Base-by-base conservation (phyloP, 2,888 invertebrate genomes). In the Pseudococcus longispinus region DNA sequence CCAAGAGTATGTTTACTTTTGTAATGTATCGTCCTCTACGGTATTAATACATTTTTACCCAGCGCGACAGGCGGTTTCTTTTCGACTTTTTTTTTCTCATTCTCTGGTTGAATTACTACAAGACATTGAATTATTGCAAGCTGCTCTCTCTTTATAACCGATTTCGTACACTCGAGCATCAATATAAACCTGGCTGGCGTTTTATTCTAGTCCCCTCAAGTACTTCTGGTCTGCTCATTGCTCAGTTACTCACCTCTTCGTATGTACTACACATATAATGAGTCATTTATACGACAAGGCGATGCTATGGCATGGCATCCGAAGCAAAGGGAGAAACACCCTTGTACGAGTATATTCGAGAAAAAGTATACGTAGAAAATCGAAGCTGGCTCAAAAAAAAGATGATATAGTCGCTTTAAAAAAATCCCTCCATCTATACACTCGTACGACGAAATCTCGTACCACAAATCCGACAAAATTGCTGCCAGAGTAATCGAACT, bases 1-100 rank as follows among this genome's bases (percentile, higher is more conserved):
- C 9, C n/a, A 80, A 42, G 20, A 80, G 42, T 26, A 20, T 80
- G 42, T 80, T 80, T 80, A 80, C 77, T 80, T 80, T 80, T 42
- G 77, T 80, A 80, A 80, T 80, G 77, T 42, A 80, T 80, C 42
- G 77, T 42, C 77, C 77, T 80, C 77, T 20, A 20, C 77, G 77
- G 77, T 80, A 80, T 80, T 80, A 20, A 80, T 42, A 80, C 42
- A 80, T 80, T 80, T 80, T 80, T 42, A 42, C 42, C 11, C 42
- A 11, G 26, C 11, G 18, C n/a, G 23, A n/a, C 9, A 37, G n/a
- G 42, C 13, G 37, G 42, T n/a, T 42, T 42, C 11, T 23, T 29
- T n/a, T 42, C 2, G 42, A 80, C 1, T 29, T 29, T 29, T 70
- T 18, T 29, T 29, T 8, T n/a, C 18, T 18, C 26, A 26, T 29